Conservation (phyloP, 2,797 vertebrate genomes). For the Dipus sagitta region DNA sequence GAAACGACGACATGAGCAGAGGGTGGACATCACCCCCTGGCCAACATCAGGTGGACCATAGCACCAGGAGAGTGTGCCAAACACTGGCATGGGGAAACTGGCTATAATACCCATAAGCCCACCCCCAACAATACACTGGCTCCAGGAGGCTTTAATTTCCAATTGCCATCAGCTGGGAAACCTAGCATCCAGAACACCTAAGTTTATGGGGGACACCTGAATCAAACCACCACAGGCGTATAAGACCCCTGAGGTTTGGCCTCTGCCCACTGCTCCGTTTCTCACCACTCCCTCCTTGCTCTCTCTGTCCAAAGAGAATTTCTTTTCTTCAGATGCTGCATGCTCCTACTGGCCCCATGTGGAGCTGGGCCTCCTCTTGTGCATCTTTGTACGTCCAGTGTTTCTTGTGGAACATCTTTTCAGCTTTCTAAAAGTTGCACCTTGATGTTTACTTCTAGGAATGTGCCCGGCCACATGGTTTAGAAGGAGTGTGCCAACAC, state of each 20-base stretch:
- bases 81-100: too few species aligned
- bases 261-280: background rate
- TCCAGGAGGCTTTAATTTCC: too few species aligned
- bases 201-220: too few species aligned
- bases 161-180: too few species aligned
- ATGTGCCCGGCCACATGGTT: background rate
- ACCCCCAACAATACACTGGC: too few species aligned
- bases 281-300: background rate
- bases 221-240: too few species aligned
- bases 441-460: constrained; percentile 17
- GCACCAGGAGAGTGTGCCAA: too few species aligned
- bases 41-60: too few species aligned
- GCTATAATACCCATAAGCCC: too few species aligned
- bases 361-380: background rate
- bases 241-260: background rate
- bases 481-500: background rate
- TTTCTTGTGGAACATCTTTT: background rate
- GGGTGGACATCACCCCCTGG: too few species aligned
- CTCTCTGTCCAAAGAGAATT: background rate
- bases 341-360: background rate
- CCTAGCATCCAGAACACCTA: too few species aligned
- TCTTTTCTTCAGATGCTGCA: background rate
- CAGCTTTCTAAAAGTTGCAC: background rate
- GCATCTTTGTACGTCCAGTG: background rate
- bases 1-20: background rate